Percentiles rank a stretch among this genome's conserved stretches.
Evolutionary conservation across 2,888 invertebrate genomes (phyloP).

Genomic region (Criorhina ranunculi): DNA sequence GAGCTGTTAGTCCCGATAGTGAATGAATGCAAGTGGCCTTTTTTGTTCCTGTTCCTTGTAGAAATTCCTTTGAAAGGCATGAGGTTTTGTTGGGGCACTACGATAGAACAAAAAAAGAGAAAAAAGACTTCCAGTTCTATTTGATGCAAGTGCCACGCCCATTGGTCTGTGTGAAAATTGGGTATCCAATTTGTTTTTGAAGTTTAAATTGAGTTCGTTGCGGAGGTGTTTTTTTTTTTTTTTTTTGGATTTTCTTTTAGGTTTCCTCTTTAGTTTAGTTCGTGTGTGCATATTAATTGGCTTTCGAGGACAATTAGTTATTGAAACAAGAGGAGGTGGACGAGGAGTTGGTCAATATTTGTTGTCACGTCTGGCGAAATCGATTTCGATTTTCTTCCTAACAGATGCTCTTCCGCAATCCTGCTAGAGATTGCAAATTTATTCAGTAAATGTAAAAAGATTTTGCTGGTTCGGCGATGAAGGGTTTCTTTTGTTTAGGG

Average conservation of each 20-base stretch:
- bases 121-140: not conserved
- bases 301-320: constrained; percentile 69
- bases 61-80: constrained; percentile 34
- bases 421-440: constrained; percentile 56
- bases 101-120: not conserved
- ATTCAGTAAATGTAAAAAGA: constrained; percentile 62
- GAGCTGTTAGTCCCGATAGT: constrained; percentile 36
- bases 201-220: constrained; percentile 68
- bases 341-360: constrained; percentile 67
- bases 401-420: constrained; percentile 11
- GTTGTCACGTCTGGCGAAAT: constrained; percentile 70
- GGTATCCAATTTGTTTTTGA: constrained; percentile 64
- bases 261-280: constrained; percentile 7
- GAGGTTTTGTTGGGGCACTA: constrained; percentile 16
- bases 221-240: constrained; percentile 39
- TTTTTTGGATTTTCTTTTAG: not conserved
- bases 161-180: constrained; percentile 45
- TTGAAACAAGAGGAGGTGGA: constrained; percentile 25
- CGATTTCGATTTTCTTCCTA: constrained; percentile 48
- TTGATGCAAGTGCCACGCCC: constrained; percentile 51
- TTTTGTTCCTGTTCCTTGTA: constrained; percentile 19
- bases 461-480: constrained; percentile 42
- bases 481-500: constrained; percentile 38
- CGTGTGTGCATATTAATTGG: constrained; percentile 71
- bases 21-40: constrained; percentile 36